Percentiles rank a stretch among this genome's conserved stretches.
phyloP scores from a whole-genome alignment of 2,888 invertebrate species.

The Metallyticus violacea region DNA sequence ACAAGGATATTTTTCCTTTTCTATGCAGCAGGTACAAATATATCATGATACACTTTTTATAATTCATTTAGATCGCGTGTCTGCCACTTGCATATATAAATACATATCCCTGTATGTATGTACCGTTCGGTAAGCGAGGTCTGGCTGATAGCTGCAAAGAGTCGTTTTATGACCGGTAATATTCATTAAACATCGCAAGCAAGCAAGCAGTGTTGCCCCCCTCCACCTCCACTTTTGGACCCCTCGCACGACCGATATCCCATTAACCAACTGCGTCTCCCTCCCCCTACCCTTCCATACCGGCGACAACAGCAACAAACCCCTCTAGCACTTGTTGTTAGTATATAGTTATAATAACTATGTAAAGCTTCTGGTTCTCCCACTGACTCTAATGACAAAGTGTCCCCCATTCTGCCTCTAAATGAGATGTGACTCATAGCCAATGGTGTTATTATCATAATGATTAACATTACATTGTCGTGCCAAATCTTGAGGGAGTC shows the following conservation, averaged over 20 bases:
- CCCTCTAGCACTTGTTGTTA: not conserved
- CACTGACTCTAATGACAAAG: conserved; percentile 13
- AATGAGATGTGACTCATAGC: conserved; percentile 13
- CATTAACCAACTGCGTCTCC: conserved; percentile 11
- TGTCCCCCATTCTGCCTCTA: not conserved
- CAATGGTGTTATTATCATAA: conserved; percentile 9
- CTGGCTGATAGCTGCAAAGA: conserved; percentile 19
- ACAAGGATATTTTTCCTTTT: too few relatives aligned
- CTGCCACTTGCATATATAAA: too few relatives aligned
- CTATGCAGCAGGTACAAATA: too few relatives aligned
- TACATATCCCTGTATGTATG: too few relatives aligned
- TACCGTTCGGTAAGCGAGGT: too few relatives aligned
- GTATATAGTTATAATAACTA: conserved; percentile 12
- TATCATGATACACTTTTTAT: too few relatives aligned
- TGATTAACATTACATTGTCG: not conserved
- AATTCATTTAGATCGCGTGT: too few relatives aligned
- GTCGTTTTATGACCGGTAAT: conserved; percentile 23
- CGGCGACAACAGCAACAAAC: not conserved
- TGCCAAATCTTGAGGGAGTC: too few relatives aligned
- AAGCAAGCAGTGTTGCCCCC: conserved; percentile 2
- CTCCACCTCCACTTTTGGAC: not conserved
- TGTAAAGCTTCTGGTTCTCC: not conserved
- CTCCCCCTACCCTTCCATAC: not conserved
- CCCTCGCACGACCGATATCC: not conserved
- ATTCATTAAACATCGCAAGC: conserved; percentile 21